A percentile compares a stretch with the other conserved stretches of the same genome.
phyloP scores from a whole-genome alignment of 2,888 invertebrate species.

The Ormyrus pomaceus region DNA sequence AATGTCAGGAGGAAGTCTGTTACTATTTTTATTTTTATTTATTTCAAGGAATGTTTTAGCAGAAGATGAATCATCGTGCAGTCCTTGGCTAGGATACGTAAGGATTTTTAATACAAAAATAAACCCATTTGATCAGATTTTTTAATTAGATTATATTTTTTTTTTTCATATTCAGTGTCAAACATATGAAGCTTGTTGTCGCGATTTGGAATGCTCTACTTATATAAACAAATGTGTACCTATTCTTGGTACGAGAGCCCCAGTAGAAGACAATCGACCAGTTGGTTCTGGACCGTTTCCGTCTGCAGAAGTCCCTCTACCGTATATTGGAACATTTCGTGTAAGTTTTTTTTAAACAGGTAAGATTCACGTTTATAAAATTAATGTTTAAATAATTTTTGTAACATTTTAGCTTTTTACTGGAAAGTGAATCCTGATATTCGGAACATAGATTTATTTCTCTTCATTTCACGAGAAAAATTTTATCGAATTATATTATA shows the following conservation, averaged over 20 bases:
- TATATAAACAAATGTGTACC: slow-evolving; percentile 55
- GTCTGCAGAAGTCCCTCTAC: background rate
- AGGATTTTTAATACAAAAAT: background rate
- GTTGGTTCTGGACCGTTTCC: slow-evolving; percentile 46
- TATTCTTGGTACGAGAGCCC: slow-evolving; percentile 13
- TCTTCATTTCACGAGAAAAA: too few species aligned
- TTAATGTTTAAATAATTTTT: too few species aligned
- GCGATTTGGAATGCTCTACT: slow-evolving; percentile 36
- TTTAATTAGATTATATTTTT: background rate
- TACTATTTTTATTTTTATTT: too few species aligned
- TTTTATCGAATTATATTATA: too few species aligned
- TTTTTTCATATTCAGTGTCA: slow-evolving; percentile 56
- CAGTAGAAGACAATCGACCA: slow-evolving; percentile 55
- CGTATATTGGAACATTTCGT: too few species aligned
- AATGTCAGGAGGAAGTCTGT: too few species aligned
- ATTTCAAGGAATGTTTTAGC: background rate
- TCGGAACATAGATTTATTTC: too few species aligned
- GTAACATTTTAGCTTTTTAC: too few species aligned
- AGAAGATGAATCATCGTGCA: slow-evolving; percentile 4
- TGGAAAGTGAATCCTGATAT: too few species aligned
- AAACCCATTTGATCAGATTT: background rate
- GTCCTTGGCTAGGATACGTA: slow-evolving; percentile 9
- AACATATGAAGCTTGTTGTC: slow-evolving; percentile 56
- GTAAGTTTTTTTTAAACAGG: too few species aligned
- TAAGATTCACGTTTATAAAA: too few species aligned